phyloP scores from a whole-genome alignment of 1,140 invertebrate species.

The honey bee (Apis mellifera) region Amel_HAv3.1 CM009931.2:23311001-23311500 shows the following conservation, averaged over 20 bases:
- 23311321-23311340: constrained; percentile 63
- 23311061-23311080: constrained; percentile 12
- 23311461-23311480: neutral
- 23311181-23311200: no score
- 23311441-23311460: neutral
- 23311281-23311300: neutral
- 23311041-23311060: neutral
- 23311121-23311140: no score
- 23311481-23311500: neutral
- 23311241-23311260: neutral
- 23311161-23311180: neutral
- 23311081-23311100: constrained; percentile 5
- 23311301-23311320: constrained; percentile 60
- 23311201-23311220: no score
- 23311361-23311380: constrained; percentile 50
- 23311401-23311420: constrained; percentile 40
- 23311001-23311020: neutral
- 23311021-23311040: neutral
- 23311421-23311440: neutral
- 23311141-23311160: neutral
- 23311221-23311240: neutral
- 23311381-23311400: constrained; percentile 39
- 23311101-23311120: constrained; percentile 16
- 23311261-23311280: neutral
- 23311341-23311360: constrained; percentile 56